Evolutionary conservation across 2,888 invertebrate genomes (phyloP), one percentile per base, ranked within the genome.

Genomic region (Ophion ventricosus): DNA sequence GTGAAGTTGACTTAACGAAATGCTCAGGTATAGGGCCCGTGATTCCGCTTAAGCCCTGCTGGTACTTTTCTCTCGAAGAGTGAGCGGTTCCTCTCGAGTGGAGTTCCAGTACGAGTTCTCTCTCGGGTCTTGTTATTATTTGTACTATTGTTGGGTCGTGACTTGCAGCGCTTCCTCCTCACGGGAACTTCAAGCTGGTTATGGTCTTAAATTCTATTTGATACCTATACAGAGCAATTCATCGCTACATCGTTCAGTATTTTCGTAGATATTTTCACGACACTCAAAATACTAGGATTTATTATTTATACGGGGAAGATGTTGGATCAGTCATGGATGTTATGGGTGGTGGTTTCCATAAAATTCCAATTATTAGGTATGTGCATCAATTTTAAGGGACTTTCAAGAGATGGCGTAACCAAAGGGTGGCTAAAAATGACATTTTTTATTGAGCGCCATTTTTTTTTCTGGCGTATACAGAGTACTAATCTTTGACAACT

Each of bases 111-210:
- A 86, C 82, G 87, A 88, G 40, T 66, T 49, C 80, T 61, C 66
- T 74, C 70, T 63, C 84, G 85, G 89, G 89, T 74, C 90, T 90
- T 91, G 91, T 93, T 92, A 92, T 93, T 93, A 93, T 93, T 93
- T 93, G 93, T 92, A 92, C 92, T 92, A 92, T 93, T 92, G 92
- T 93, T 92, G 90, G 90, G 92, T 92, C 92, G 90, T 93, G 93
- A 93, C 93, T 93, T 92, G 92, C 92, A 92, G 88, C 89, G 89
- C 87, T 80, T 73, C 43, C 73, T 80, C 84, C 87, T 89, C 88
- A 84, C 86, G 78, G 80, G 61, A 74, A 80, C 85, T 82, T 85
- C 83, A 80, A 63, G 80, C 73, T 80, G 64, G 80, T 80, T 80
- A 73, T 73, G 72, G 43, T 57, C 66, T 66, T 43, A 64, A 80